A percentile compares a stretch with the other conserved stretches of the same genome.
Conservation (phyloP, 2,888 invertebrate species). For the Dexiosoma caninum region DNA sequence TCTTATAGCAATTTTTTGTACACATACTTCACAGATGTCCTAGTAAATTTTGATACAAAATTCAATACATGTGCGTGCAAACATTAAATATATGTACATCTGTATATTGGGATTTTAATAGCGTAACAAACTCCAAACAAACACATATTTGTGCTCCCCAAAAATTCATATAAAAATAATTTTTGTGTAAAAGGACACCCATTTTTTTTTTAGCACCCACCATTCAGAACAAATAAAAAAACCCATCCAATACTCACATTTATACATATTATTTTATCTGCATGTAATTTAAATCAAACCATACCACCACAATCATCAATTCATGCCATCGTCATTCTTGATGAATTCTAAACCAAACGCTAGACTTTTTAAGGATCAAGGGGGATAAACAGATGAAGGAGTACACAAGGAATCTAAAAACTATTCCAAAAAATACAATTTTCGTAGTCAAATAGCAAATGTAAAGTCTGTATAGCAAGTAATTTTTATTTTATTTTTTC, state of each 20-base stretch:
- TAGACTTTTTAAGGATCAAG: no score
- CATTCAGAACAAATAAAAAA: not conserved
- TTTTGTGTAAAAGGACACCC: not conserved
- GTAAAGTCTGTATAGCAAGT: no score
- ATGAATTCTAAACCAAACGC: not conserved
- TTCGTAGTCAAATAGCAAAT: no score
- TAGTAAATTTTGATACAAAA: not conserved
- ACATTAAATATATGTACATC: constrained; percentile 53
- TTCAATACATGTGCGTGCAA: not conserved
- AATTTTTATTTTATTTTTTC: no score
- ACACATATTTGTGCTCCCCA: not conserved
- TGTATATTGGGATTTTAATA: constrained; percentile 40
- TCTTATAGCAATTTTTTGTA: not conserved
- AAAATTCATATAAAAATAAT: not conserved
- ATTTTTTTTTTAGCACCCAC: not conserved
- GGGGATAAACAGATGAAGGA: not conserved
- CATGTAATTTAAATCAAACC: not conserved
- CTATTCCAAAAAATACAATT: no score
- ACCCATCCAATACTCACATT: constrained; percentile 46
- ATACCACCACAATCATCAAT: not conserved
- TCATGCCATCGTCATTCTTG: not conserved
- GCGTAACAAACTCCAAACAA: constrained; percentile 24
- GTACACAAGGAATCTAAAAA: no score
- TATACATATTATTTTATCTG: constrained; percentile 46
- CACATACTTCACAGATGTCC: constrained; percentile 14